Evolutionary conservation across 2,888 invertebrate species (phyloP), one percentile per base, ranked within the genome.

Genomic region (Erebia epiphron): DNA sequence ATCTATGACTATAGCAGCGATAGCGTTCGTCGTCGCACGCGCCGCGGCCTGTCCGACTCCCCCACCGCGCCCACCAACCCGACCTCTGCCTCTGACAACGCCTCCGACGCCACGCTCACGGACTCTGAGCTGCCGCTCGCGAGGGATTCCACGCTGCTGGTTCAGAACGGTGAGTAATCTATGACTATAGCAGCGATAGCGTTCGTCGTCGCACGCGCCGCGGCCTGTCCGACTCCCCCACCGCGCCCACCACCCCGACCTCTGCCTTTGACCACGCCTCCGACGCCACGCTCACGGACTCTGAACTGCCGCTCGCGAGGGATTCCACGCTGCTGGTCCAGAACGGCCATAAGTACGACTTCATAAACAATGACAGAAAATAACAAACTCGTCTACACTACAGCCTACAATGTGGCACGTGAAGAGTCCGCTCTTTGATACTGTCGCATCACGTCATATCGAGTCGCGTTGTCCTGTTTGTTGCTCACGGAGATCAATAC

Each of bases 71-170:
- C 92, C 75, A 89, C 91, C 72, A 91, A 92, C 50, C 97, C 97
- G 76, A 96, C 96, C 60, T 92, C 92, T 50, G 89, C 90, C 50
- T 96, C 97, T 76, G 97, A 97, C 87, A 97, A 97, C 96, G 96
- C 96, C 76, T 97, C 97, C 76, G 97, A 97, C 95, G 97, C 96
- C 57, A 97, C 97, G 41, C 95, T 97, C 82, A 97, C 97, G 50
- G 97, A 97, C 90, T 96, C 97, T 26, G 97, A 97, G 92, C 94
- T 97, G 86, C 97, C 97, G 81, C 94, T 97, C 80, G 96, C 97
- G 82, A 95, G 97, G 85, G 97, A 97, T 85, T 96, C 96, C 64
- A 97, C 97, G 78, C 95, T 97, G 78, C 96, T 97, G 79, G 96
- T 97, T 79, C 96, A 97, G 94, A 97, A 97, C 96, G 97, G 97